Evolutionary conservation across 2,797 vertebrate genomes (phyloP).

Genomic region (Melopsittacus undulatus): DNA sequence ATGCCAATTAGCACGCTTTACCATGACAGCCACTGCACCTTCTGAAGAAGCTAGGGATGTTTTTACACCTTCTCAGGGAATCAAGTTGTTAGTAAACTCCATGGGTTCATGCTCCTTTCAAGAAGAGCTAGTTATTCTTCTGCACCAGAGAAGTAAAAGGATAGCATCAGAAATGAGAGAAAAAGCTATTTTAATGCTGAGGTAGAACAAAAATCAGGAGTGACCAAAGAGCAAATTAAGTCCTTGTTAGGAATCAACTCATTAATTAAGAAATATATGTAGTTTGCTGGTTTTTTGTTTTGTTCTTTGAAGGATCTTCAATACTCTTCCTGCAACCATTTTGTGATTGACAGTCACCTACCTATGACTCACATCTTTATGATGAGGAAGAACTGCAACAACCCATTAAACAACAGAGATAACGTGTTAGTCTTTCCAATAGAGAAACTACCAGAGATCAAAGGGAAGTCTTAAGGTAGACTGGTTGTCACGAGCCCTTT

Average conservation of each 20-base stretch:
- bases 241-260: background rate
- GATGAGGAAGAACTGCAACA: background rate
- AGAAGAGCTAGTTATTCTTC: background rate
- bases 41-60: background rate
- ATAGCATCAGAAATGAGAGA: background rate
- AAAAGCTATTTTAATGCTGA: background rate
- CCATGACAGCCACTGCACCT: constrained; percentile 51
- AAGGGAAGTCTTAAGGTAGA: background rate
- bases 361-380: background rate
- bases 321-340: background rate
- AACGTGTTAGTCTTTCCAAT: background rate
- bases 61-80: background rate
- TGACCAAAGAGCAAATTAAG: background rate
- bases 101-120: background rate
- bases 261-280: background rate
- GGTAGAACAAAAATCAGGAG: background rate
- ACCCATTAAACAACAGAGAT: background rate
- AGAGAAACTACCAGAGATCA: background rate
- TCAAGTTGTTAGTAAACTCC: background rate
- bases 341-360: background rate
- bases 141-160: background rate
- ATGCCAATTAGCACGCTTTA: constrained; percentile 63
- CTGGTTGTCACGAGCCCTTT: background rate
- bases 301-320: background rate
- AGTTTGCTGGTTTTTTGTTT: background rate